phyloP scores from a whole-genome alignment of 2,888 invertebrate species.

The Coecobrya sp. region DNA sequence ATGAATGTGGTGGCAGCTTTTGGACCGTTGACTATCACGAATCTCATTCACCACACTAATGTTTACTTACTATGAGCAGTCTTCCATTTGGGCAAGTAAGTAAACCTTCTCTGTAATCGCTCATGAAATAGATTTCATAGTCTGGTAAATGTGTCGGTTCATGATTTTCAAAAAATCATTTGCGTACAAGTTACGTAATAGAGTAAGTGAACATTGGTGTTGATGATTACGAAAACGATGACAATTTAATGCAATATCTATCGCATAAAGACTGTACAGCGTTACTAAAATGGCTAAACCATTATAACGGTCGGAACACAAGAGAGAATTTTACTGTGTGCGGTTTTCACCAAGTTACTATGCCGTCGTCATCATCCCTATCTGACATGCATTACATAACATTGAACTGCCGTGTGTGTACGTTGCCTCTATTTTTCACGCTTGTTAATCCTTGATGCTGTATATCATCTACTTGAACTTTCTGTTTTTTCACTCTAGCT shows the following conservation, averaged over 20 bases:
- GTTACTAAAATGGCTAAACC: background rate
- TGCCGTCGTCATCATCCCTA: background rate
- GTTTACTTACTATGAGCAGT: background rate
- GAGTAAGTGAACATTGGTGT: background rate
- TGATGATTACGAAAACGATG: background rate
- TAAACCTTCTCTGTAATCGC: background rate
- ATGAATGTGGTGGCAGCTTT: constrained; percentile 28
- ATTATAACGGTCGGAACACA: background rate
- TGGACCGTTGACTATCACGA: background rate
- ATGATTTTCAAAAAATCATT: background rate
- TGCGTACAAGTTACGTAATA: background rate
- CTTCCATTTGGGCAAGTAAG: background rate
- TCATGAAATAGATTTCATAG: constrained; percentile 26
- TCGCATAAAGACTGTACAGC: background rate
- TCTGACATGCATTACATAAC: background rate
- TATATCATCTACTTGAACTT: constrained; percentile 39
- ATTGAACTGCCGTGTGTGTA: background rate
- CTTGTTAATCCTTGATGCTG: constrained; percentile 39
- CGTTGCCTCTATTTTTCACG: constrained; percentile 7
- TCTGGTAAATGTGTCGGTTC: background rate
- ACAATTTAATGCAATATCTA: background rate
- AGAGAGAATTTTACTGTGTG: background rate
- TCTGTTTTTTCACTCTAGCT: background rate
- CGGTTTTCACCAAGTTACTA: background rate
- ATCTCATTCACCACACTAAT: background rate